Percentiles rank a stretch among this genome's conserved stretches.
Evolutionary conservation across 2,797 vertebrate genomes (phyloP).

Genomic region (Gymnodraco acuticeps): DNA sequence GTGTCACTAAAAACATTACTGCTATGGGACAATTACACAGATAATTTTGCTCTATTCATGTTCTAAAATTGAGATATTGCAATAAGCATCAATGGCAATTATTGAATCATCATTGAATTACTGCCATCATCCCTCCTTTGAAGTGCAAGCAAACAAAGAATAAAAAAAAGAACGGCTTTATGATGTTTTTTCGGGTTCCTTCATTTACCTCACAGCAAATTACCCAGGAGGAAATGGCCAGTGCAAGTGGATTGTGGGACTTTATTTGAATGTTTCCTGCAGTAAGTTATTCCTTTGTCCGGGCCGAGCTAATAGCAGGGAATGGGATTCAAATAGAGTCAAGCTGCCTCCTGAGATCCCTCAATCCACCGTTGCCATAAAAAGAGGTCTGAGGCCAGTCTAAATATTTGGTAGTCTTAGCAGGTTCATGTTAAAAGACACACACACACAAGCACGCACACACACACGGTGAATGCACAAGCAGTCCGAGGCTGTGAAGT

Average conservation of each 20-base stretch:
- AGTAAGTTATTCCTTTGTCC: conserved; percentile 86
- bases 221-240: conserved; percentile 70
- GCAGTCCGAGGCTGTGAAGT: conserved; percentile 94
- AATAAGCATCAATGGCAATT: conserved; percentile 27
- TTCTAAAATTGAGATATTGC: neutral
- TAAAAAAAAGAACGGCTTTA: conserved; percentile 29
- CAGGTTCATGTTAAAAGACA: conserved; percentile 91
- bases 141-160: conserved; percentile 41
- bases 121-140: conserved; percentile 26
- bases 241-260: conserved; percentile 76
- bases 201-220: conserved; percentile 71
- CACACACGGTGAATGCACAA: conserved; percentile 91
- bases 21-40: neutral
- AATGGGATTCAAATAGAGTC: conserved; percentile 86
- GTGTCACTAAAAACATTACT: neutral
- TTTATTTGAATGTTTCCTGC: conserved; percentile 81
- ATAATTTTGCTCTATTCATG: neutral
- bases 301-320: conserved; percentile 79
- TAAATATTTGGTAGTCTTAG: conserved; percentile 90
- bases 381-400: conserved; percentile 84
- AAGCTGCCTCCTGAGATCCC: conserved; percentile 85
- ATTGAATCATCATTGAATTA: conserved; percentile 45
- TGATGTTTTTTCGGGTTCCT: conserved; percentile 49
- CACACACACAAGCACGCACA: conserved; percentile 59
- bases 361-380: conserved; percentile 80